Evolutionary conservation across 2,113 vertebrate genomes (phyloP).

Genomic region (Ctenomys sociabilis): DNA sequence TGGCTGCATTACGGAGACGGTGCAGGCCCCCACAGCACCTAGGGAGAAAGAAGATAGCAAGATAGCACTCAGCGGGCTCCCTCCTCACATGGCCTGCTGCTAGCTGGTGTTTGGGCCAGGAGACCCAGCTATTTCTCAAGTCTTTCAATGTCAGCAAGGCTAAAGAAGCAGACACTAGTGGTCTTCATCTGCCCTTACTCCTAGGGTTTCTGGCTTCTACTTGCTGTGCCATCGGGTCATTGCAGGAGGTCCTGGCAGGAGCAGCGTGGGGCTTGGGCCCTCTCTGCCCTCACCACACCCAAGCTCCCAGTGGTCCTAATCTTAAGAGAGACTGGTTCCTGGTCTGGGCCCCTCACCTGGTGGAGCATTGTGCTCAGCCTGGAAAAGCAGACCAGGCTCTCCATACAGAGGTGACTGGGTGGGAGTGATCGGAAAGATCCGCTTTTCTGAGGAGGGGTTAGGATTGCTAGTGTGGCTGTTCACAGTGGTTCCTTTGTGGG

Average conservation of each 20-base stretch:
- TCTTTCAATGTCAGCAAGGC: not conserved
- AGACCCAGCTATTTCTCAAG: too few relatives aligned
- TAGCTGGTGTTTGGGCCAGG: too few relatives aligned
- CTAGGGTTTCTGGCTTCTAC: not conserved
- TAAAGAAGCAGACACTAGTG: not conserved
- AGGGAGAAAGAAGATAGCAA: constrained; percentile 42
- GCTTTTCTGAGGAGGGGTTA: not conserved
- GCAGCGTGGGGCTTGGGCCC: not conserved
- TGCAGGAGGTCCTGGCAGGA: not conserved
- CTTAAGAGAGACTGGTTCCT: not conserved
- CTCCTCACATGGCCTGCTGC: too few relatives aligned
- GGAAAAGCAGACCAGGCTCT: not conserved
- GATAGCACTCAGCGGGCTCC: too few relatives aligned
- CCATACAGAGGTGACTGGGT: not conserved
- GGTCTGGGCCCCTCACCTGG: too few relatives aligned
- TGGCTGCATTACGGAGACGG: constrained; percentile 79
- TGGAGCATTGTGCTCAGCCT: not conserved
- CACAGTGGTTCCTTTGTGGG: constrained; percentile 12
- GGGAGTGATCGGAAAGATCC: not conserved
- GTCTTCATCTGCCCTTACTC: not conserved
- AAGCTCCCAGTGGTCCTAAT: too few relatives aligned
- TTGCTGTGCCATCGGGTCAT: not conserved
- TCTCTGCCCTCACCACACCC: too few relatives aligned
- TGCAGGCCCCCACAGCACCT: constrained; percentile 78
- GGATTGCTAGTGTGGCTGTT: not conserved